These are phyloP conservation scores for Xylophagus ater DNA, from an alignment of 2,888 invertebrate species.

Conservation along the genomic window DNA sequence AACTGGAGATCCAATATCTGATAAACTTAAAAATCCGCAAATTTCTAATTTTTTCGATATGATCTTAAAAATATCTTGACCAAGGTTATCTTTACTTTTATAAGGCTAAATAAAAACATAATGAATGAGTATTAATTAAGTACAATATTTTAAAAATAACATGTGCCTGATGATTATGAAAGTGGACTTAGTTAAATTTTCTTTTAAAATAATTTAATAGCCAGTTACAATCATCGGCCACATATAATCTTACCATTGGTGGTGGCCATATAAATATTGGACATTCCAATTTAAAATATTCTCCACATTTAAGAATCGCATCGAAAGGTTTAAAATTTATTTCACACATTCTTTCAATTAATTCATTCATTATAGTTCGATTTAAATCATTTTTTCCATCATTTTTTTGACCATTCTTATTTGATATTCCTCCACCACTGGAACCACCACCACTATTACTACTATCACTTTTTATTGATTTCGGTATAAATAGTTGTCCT, in stretches of 20 bases:
- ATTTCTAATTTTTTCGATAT: slow-evolving; percentile 68
- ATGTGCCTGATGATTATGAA: no score
- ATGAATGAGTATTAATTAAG: slow-evolving; percentile 7
- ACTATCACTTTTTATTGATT: slow-evolving; percentile 30
- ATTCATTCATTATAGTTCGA: slow-evolving; percentile 31
- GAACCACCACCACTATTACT: neutral
- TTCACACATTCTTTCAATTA: slow-evolving; percentile 59
- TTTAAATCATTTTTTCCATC: slow-evolving; percentile 25
- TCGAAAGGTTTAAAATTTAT: slow-evolving; percentile 62
- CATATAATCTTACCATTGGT: slow-evolving; percentile 47
- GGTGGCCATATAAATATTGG: slow-evolving; percentile 62
- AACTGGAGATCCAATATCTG: slow-evolving; percentile 84
- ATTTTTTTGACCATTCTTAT: slow-evolving; percentile 6
- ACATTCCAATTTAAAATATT: slow-evolving; percentile 50
- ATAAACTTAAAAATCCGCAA: slow-evolving; percentile 77
- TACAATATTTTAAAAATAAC: slow-evolving; percentile 9
- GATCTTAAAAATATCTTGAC: slow-evolving; percentile 27
- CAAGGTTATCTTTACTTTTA: slow-evolving; percentile 15
- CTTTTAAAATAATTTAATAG: no score
- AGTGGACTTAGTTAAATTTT: no score
- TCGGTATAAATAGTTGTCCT: slow-evolving; percentile 49
- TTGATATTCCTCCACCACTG: neutral
- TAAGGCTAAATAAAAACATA: slow-evolving; percentile 30
- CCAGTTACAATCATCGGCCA: no score
- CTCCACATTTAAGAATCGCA: slow-evolving; percentile 60